Conservation (phyloP, 2,113 vertebrate species). For the Bufo gargarizans region DNA sequence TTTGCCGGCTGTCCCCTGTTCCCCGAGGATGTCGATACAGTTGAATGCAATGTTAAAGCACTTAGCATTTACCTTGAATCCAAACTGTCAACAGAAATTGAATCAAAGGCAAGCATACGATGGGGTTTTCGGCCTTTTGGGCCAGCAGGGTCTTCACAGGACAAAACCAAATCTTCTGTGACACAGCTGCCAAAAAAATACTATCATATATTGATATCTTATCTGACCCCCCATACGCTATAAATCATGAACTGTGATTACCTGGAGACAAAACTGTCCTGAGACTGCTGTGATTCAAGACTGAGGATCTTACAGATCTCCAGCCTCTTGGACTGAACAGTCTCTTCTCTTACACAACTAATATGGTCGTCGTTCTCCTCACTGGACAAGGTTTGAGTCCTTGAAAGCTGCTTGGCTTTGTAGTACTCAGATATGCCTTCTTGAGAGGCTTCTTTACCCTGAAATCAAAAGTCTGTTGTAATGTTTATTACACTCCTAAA, state of each 20-base stretch:
- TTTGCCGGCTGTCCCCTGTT: no score
- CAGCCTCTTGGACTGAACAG: slow-evolving; percentile 29
- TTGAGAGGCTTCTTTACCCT: slow-evolving; percentile 74
- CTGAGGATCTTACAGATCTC: slow-evolving; percentile 59
- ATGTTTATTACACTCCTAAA: background rate
- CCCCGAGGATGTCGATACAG: no score
- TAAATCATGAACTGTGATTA: slow-evolving; percentile 14
- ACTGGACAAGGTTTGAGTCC: slow-evolving; percentile 62
- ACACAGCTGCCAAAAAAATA: slow-evolving; percentile 69
- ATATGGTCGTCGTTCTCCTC: slow-evolving; percentile 49
- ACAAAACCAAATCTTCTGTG: slow-evolving; percentile 78
- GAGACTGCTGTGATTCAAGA: slow-evolving; percentile 66
- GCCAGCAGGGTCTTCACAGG: slow-evolving; percentile 70
- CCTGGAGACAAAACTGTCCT: slow-evolving; percentile 79
- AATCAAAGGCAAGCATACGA: slow-evolving; percentile 69
- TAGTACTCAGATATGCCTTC: slow-evolving; percentile 72
- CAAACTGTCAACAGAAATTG: slow-evolving; percentile 65
- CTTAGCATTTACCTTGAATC: slow-evolving; percentile 64
- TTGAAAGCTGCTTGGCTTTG: slow-evolving; percentile 51
- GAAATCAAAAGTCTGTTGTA: background rate
- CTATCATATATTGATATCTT: background rate
- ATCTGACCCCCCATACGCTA: background rate
- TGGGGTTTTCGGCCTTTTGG: slow-evolving; percentile 61
- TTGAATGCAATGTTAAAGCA: background rate
- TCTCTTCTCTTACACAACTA: background rate